phyloP scores from a whole-genome alignment of 2,113 vertebrate genomes.

The Picathartes gymnocephalus region DNA sequence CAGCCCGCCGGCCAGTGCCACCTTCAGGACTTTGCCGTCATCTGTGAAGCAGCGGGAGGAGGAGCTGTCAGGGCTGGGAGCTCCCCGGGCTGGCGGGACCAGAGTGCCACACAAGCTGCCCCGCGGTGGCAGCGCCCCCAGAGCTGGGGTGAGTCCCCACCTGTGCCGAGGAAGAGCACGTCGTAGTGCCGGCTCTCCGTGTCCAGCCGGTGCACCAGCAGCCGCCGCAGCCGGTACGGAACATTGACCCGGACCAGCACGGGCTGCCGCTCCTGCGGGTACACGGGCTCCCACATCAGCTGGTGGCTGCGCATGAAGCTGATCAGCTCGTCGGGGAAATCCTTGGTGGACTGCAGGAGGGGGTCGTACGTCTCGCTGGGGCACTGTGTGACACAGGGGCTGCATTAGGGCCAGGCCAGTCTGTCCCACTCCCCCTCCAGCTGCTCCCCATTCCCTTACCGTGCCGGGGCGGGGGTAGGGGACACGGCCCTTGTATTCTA shows the following conservation, averaged over 20 bases:
- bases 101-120: rapidly evolving
- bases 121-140: rapidly evolving
- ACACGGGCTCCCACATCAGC: conserved; percentile 85
- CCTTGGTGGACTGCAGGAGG: conserved; percentile 79
- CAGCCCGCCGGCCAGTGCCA: conserved; percentile 66
- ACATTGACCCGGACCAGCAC: conserved; percentile 69
- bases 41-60: conserved; percentile 54
- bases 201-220: conserved; percentile 83
- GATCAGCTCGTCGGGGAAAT: conserved; percentile 84
- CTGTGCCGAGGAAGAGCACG: conserved; percentile 84
- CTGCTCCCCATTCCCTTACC: conserved; percentile 50
- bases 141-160: conserved; percentile 35
- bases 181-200: conserved; percentile 70
- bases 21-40: conserved; percentile 81
- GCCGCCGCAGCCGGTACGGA: conserved; percentile 68
- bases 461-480: conserved; percentile 85
- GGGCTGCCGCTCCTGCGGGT: conserved; percentile 74
- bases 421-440: rapidly evolving
- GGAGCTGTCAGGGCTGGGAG: background rate
- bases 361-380: conserved; percentile 85
- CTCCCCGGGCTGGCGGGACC: rapidly evolving
- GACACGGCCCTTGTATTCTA: conserved; percentile 80
- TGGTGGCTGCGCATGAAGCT: conserved; percentile 86
- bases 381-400: conserved; percentile 66
- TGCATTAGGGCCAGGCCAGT: rapidly evolving